These are phyloP conservation scores for Drosophila vallismaia DNA, from an alignment of 2,888 invertebrate species.

Conservation along the genomic window DNA sequence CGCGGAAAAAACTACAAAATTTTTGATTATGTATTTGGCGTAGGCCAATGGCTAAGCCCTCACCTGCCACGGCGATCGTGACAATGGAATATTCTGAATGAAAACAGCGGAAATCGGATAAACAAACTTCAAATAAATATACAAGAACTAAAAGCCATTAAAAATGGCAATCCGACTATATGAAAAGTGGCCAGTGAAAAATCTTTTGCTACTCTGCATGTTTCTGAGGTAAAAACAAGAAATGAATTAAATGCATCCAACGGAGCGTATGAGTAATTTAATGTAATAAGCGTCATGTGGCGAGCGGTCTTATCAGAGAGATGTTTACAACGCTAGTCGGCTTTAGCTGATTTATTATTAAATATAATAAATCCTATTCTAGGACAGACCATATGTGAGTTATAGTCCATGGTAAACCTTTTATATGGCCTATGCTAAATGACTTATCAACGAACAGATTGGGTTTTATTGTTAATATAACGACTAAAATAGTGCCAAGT, in stretches of 20 bases:
- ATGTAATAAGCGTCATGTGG: constrained; percentile 15
- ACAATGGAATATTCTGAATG: constrained; percentile 39
- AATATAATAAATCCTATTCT: constrained; percentile 42
- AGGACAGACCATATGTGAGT: constrained; percentile 34
- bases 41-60: constrained; percentile 17
- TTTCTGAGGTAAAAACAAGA: constrained; percentile 19
- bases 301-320: constrained; percentile 28
- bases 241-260: not conserved
- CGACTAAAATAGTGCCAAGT: constrained; percentile 2
- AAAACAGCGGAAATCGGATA: constrained; percentile 22
- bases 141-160: constrained; percentile 9
- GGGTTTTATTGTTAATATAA: constrained; percentile 40
- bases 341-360: constrained; percentile 42
- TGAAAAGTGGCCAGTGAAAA: constrained; percentile 15
- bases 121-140: constrained; percentile 31
- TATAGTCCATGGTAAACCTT: constrained; percentile 26
- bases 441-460: constrained; percentile 33
- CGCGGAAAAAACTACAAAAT: constrained; percentile 16
- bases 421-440: constrained; percentile 18
- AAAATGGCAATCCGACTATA: constrained; percentile 9
- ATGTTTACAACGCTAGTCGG: constrained; percentile 27
- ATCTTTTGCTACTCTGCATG: constrained; percentile 7
- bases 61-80: constrained; percentile 11
- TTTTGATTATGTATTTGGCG: constrained; percentile 24
- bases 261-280: constrained; percentile 14